Percentiles rank a stretch among this genome's conserved stretches.
Evolutionary conservation across 2,888 invertebrate genomes (phyloP).

Genomic region (Hoplodrina blanda): DNA sequence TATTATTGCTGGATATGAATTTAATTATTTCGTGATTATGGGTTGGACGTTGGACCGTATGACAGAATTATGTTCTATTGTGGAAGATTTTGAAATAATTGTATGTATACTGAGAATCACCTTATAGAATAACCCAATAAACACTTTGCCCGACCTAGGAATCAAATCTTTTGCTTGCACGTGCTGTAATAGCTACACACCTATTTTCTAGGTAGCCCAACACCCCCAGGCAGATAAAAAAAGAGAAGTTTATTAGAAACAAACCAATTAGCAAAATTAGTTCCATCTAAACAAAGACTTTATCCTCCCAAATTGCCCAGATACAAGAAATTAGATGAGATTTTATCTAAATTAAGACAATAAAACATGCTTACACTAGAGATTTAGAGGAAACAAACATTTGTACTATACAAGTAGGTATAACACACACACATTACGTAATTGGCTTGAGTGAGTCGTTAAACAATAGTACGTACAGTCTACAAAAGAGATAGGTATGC

Average conservation of each 20-base stretch:
- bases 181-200: no score
- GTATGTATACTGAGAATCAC: no score
- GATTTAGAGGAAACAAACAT: conserved; percentile 42
- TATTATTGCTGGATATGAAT: no score
- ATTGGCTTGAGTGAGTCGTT: conserved; percentile 27
- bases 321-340: conserved; percentile 41
- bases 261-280: conserved; percentile 7
- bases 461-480: conserved; percentile 4
- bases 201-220: neutral
- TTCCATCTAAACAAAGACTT: neutral
- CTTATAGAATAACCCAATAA: no score
- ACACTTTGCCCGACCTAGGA: no score
- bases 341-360: conserved; percentile 54
- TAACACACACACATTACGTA: conserved; percentile 26
- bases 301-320: conserved; percentile 15
- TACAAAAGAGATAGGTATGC: no score
- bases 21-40: no score
- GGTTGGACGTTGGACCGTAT: no score
- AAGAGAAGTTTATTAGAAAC: neutral
- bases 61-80: no score
- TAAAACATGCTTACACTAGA: conserved; percentile 53
- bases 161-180: no score
- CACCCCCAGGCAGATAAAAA: neutral
- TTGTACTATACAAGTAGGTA: conserved; percentile 16
- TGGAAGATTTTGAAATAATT: no score